A percentile compares a stretch with the other conserved stretches of the same genome.
phyloP scores from a whole-genome alignment of 2,888 invertebrate genomes.

The Byasa hedistus region DNA sequence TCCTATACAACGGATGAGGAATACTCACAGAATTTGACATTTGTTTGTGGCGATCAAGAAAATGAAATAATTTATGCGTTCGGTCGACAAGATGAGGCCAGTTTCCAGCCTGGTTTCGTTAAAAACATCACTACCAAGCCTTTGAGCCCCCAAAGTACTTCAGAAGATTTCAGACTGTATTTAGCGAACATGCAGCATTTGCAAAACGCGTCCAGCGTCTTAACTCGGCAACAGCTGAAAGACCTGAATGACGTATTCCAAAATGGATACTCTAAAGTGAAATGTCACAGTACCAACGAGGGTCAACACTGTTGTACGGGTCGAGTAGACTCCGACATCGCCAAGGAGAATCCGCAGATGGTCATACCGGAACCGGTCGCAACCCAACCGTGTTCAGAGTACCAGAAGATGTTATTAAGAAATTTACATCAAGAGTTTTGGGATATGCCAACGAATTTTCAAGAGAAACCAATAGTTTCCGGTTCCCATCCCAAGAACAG shows the following conservation, averaged over 20 bases:
- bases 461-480: slow-evolving; percentile 92
- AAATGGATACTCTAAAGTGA: slow-evolving; percentile 73
- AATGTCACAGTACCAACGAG: slow-evolving; percentile 55
- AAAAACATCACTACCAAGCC: slow-evolving; percentile 83
- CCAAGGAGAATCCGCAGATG: slow-evolving; percentile 64
- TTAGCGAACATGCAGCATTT: slow-evolving; percentile 86
- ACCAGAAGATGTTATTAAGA: slow-evolving; percentile 81
- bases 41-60: slow-evolving; percentile 72
- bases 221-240: slow-evolving; percentile 81
- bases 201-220: slow-evolving; percentile 84
- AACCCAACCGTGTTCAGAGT: slow-evolving; percentile 78
- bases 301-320: slow-evolving; percentile 64
- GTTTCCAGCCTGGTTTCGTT: slow-evolving; percentile 60
- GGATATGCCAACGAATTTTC: slow-evolving; percentile 95
- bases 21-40: slow-evolving; percentile 65
- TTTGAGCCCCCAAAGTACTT: slow-evolving; percentile 82
- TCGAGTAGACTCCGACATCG: slow-evolving; percentile 49
- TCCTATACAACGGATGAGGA: slow-evolving; percentile 66
- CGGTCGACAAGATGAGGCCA: slow-evolving; percentile 64
- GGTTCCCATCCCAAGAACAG: slow-evolving; percentile 94
- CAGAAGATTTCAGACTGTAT: slow-evolving; percentile 85
- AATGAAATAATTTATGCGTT: slow-evolving; percentile 76
- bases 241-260: slow-evolving; percentile 81
- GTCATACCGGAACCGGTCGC: slow-evolving; percentile 57
- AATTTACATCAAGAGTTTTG: slow-evolving; percentile 92